Conservation (phyloP, 1,140 invertebrate species). For the Ooceraea biroi region DNA sequence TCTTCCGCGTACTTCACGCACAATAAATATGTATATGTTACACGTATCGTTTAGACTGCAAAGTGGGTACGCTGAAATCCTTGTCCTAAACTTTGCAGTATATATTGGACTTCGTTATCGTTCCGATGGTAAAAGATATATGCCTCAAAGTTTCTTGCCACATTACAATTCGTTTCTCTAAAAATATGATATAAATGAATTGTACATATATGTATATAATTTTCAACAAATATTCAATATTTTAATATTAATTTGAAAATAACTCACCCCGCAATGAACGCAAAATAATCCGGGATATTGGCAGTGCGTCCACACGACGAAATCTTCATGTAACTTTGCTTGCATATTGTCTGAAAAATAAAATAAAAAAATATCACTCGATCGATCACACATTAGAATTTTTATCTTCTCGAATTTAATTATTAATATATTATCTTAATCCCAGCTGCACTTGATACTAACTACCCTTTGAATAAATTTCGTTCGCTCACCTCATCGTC, state of each 20-base stretch:
- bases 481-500: constrained; percentile 83
- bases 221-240: constrained; percentile 32
- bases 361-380: background rate
- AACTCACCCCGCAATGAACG: constrained; percentile 88
- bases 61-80: constrained; percentile 84
- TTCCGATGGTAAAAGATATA: constrained; percentile 87
- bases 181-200: constrained; percentile 69
- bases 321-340: constrained; percentile 89
- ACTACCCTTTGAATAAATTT: constrained; percentile 36
- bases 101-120: constrained; percentile 85
- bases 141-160: constrained; percentile 87
- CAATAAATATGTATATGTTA: background rate
- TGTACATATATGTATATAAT: background rate
- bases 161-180: constrained; percentile 88
- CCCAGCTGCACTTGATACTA: background rate
- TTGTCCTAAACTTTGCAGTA: constrained; percentile 84
- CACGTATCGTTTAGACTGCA: constrained; percentile 78
- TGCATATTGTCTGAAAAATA: constrained; percentile 83
- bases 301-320: constrained; percentile 88
- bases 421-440: background rate
- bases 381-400: constrained; percentile 5
- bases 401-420: background rate
- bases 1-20: background rate
- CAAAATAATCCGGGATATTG: constrained; percentile 87
- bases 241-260: constrained; percentile 22